phyloP scores from a whole-genome alignment of 2,113 vertebrate genomes.

The Labeo catla region DNA sequence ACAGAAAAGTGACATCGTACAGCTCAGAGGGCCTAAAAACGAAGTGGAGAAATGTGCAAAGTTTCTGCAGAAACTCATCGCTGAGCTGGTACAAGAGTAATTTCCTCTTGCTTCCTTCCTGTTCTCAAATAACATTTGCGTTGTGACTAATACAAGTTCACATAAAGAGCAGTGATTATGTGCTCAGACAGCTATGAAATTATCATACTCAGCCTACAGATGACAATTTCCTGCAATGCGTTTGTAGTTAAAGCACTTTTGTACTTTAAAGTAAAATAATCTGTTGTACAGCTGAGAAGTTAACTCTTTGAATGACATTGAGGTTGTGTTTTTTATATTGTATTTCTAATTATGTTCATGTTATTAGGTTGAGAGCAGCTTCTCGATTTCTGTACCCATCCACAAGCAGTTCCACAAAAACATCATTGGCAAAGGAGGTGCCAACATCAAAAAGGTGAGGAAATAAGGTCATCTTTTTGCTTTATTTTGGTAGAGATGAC shows the following conservation, averaged over 20 bases:
- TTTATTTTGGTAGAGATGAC: background rate
- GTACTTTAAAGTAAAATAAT: background rate
- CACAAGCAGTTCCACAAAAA: slow-evolving; percentile 87
- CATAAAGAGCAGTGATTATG: background rate
- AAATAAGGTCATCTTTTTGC: background rate
- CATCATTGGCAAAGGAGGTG: slow-evolving; percentile 83
- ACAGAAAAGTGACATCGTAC: slow-evolving; percentile 83
- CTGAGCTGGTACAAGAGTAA: slow-evolving; percentile 73
- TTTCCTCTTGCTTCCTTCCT: background rate
- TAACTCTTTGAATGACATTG: background rate
- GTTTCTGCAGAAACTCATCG: slow-evolving; percentile 82
- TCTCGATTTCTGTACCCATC: slow-evolving; percentile 81
- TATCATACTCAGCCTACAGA: background rate
- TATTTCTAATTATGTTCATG: background rate
- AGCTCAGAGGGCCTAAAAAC: slow-evolving; percentile 82
- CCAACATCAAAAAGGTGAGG: slow-evolving; percentile 84
- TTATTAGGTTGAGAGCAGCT: slow-evolving; percentile 81
- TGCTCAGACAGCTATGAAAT: background rate
- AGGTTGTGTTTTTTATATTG: background rate
- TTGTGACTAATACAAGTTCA: background rate
- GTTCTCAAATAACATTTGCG: background rate
- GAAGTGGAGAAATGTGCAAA: slow-evolving; percentile 86
- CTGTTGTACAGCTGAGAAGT: background rate
- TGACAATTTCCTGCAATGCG: background rate
- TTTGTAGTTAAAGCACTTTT: background rate